Base-by-base conservation (phyloP, 2,888 invertebrate genomes). In the Eristalis pertinax region DNA sequence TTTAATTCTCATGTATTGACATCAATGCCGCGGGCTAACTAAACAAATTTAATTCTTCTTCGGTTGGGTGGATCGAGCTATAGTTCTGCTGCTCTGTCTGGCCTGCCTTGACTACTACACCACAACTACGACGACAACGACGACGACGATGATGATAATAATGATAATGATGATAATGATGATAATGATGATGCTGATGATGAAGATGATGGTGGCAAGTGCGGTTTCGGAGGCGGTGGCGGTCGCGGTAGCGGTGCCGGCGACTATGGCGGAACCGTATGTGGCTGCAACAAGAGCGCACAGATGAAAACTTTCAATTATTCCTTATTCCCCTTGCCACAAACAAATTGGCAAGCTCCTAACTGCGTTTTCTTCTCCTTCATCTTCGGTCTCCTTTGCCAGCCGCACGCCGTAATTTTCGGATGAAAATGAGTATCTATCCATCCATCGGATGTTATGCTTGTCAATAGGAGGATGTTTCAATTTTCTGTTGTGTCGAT, bases 1-100 rank as follows among this genome's bases (percentile, higher is more conserved):
- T 91, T 91, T 90, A 90, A 91, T 91, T 91, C 89, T 75, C 90
- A 74, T 91, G 91, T 90, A 89, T 89, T 89, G 89, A 89, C 89
- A 89, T 89, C 86, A 89, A 81, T 87, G 89, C 88, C 89, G 84
- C 80, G 82, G 84, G 89, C 88, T 64, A 78, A 75, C 84, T 88
- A 83, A 83, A 81, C 87, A 87, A 84, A 84, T 87, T 87, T 79
- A 88, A 88, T 88, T 87, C 85, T 81, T 89, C 73, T 84, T 69
- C 79, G 87, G 84, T 76, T 84, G 75, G 79, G 79, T 87, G 67
- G 80, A 60, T 83, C 70, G 58, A 38, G 74, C 69, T 65, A 50
- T 63, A 19, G 38, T 22, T 35, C 29, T 67, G 43, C 8, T 41
- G 32, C 43, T 41, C 43, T 43, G 43, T 24, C 43, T 41, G 38